Evolutionary conservation across 2,797 vertebrate genomes (phyloP).

Genomic region (Brachyalestes nurse): DNA sequence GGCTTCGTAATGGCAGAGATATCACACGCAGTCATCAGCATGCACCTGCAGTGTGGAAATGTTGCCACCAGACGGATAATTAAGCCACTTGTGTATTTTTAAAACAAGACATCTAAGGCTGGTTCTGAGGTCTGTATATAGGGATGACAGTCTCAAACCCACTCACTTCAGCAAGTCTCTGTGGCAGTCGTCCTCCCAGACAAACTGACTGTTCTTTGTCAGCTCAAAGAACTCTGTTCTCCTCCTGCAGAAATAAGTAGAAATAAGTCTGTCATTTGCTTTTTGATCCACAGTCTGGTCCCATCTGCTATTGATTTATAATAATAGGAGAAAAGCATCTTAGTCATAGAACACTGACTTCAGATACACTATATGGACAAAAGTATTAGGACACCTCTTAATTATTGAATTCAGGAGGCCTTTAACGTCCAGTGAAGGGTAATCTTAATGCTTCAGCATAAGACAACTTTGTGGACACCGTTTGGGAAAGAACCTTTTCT

Average conservation of each 20-base stretch:
- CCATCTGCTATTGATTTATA: not conserved
- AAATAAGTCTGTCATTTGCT: not conserved
- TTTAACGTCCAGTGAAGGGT: too few species aligned
- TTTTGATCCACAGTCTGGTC: not conserved
- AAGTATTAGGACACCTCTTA: too few species aligned
- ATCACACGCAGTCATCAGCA: slow-evolving; percentile 99
- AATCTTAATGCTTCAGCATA: too few species aligned
- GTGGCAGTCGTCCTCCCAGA: slow-evolving; percentile 88
- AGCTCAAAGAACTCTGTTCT: slow-evolving; percentile 95
- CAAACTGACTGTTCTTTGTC: slow-evolving; percentile 90
- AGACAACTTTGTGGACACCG: too few species aligned
- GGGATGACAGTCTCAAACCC: not conserved
- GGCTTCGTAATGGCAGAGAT: slow-evolving; percentile 98
- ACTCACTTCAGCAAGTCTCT: slow-evolving; percentile 89
- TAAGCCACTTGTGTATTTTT: not conserved
- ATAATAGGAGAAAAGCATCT: not conserved
- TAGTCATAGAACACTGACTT: not conserved
- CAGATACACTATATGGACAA: not conserved
- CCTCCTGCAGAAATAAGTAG: slow-evolving; percentile 76
- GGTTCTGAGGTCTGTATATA: not conserved
- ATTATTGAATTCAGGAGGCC: too few species aligned
- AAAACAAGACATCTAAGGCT: not conserved
- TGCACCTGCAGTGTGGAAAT: slow-evolving; percentile 80
- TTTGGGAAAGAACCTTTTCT: too few species aligned
- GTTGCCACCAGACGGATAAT: not conserved